Evolutionary conservation across 1,140 invertebrate genomes (phyloP), one percentile per base, ranked within the genome.

Genomic region (Orussus abietinus): DNA sequence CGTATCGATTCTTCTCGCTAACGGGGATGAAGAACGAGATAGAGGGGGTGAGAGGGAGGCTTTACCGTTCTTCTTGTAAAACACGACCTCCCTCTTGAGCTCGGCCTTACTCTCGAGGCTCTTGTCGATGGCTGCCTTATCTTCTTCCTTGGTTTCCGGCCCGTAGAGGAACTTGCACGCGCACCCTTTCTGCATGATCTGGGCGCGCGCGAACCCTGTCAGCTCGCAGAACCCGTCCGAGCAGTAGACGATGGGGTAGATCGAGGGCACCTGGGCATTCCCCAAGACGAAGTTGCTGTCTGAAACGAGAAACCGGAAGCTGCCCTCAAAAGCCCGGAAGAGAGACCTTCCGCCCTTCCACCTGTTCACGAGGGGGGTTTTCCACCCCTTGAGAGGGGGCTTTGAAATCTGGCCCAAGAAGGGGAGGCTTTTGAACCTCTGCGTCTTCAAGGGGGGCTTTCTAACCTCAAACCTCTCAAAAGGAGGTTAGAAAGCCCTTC

Each of bases 281-380:
- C 93, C 94, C 68, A 97, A 78, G 57, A 97, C 93, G 76, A 97
- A 97, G 78, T 96, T 97, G 77, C 92, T 96, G 73, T 97, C 94
- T 97, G 86, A 13, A 77, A 83, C 65, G 59, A 60, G 62, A 64
- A 57, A 57, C 49, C 48, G 40, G 45, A 49, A n/a, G n/a, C n/a
- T n/a, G n/a, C n/a, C n/a, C n/a, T n/a, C n/a, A n/a, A n/a, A n/a
- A n/a, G n/a, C n/a, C n/a, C n/a, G n/a, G n/a, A n/a, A n/a, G n/a
- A n/a, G n/a, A n/a, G n/a, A n/a, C n/a, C n/a, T n/a, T n/a, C n/a
- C n/a, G n/a, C n/a, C n/a, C n/a, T n/a, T n/a, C n/a, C n/a, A n/a
- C n/a, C n/a, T n/a, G n/a, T n/a, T n/a, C n/a, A n/a, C n/a, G n/a
- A n/a, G n/a, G n/a, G n/a, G n/a, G n/a, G n/a, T n/a, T n/a, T n/a